Percentiles rank a stretch among this genome's conserved stretches.
Conservation (phyloP, 2,888 invertebrate genomes). For the Eupithecia subfuscata region DNA sequence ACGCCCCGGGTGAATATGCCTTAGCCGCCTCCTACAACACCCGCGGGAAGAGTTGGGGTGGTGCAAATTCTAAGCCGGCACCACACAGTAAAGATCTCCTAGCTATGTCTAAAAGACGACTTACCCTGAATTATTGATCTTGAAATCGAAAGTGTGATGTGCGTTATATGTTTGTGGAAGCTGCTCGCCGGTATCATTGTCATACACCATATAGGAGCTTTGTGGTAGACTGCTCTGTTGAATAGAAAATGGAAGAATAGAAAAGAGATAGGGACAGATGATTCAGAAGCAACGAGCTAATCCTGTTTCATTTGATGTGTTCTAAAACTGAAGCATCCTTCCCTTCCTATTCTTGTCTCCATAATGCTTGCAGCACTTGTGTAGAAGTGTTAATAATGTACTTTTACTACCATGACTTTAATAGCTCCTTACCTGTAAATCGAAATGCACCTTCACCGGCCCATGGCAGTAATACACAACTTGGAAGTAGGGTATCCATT, state of each 20-base stretch:
- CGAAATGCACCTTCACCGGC: conserved; percentile 71
- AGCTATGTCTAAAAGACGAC: conserved; percentile 26
- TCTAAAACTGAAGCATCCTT: no score
- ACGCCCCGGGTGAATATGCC: no score
- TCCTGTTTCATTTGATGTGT: background rate
- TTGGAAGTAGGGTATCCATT: conserved; percentile 75
- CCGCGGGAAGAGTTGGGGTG: no score
- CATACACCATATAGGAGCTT: conserved; percentile 62
- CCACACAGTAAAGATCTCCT: background rate
- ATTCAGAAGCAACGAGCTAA: background rate
- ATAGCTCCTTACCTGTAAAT: conserved; percentile 48
- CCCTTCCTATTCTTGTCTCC: background rate
- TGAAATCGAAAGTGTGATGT: conserved; percentile 67
- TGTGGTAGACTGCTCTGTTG: conserved; percentile 54
- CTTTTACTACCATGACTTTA: background rate
- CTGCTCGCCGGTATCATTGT: conserved; percentile 66
- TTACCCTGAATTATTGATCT: conserved; percentile 67
- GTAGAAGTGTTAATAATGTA: background rate
- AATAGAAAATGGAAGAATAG: background rate
- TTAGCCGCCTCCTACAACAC: no score
- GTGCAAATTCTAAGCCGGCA: background rate
- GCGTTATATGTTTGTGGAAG: conserved; percentile 66
- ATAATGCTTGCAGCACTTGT: background rate
- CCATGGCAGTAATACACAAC: conserved; percentile 70
- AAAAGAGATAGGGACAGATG: background rate